Evolutionary conservation across 2,888 invertebrate genomes (phyloP), one percentile per base, ranked within the genome.

Genomic region (Isotomurus palustris): DNA sequence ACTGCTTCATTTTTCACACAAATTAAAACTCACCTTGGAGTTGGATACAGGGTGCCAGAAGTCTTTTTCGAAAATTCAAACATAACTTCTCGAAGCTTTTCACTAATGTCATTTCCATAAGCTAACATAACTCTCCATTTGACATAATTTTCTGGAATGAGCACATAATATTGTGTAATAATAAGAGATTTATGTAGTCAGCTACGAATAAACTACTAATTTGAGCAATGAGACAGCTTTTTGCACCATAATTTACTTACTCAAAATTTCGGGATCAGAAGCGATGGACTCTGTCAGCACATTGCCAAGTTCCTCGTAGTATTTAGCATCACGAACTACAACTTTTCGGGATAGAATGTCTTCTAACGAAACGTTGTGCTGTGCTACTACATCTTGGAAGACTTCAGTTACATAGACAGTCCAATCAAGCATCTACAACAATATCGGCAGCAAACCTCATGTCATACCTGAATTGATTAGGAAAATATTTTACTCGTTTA

Each of bases 1-100:
- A 4, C 27, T 14, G 29, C n/a, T n/a, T n/a, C n/a, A n/a, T n/a
- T n/a, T n/a, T 27, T 25, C 28, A 25, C 4, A 19, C 22, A 27
- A 48, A 19, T 36, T 38, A 24, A 22, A 35, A 28, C 14, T 29
- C 44, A 49, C 56, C 48, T 60, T 32, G 64, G 63, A 14, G 66
- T 62, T 12, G 66, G 65, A 53, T 53, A 60, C 35, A 55, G 58
- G 8, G 64, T 60, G 25, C 69, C 69, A 21, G 61, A 58, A 5
- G 65, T 67, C 28, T 45, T 55, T 52, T 57, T 64, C 12, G 64
- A 56, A 29, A 62, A 69, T 14, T 66, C 51, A 45, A 69, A 69
- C 29, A 69, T 48, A n/a, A 66, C 43, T 21, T 67, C 60, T 27
- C 67, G 48, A 3, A 69, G 52, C 24, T 57, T 56, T 12, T 50